Base-by-base conservation (phyloP, 2,888 invertebrate genomes). In the Oithona nana region DNA sequence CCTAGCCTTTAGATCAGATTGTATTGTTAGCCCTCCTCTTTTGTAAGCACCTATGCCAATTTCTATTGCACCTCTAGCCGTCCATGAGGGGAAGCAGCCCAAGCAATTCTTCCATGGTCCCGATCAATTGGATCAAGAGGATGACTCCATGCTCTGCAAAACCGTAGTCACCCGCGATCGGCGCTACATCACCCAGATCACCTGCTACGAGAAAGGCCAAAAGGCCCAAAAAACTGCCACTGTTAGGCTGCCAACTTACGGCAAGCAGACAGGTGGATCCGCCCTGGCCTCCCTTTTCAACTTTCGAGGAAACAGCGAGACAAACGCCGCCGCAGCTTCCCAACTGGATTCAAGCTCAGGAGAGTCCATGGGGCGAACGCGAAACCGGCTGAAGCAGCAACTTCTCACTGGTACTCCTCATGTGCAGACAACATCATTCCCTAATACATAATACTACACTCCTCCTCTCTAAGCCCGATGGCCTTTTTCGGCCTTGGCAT, bases 181-280 rank as follows among this genome's bases (percentile, higher is more conserved):
- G 61, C 66, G 66, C 52, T 68, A 65, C 65, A 66, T 68, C 63
- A 67, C 67, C 26, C 68, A 68, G 64, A 67, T 68, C 52, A 66
- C 66, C 65, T 68, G 68, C 61, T 68, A 67, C 66, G 68, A 68
- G 60, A 68, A 66, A 48, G 62, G 62, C 22, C 31, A 30, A 26
- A 48, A 54, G 22, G 30, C 20, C 28, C 59, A 61, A 24, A 22
- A 57, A 16, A 20, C 54, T 8, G 20, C 29, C 30, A 29, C 52
- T 3, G 13, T 49, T 49, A 59, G 59, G 24, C 49, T 59, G 28
- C 59, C 59, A 20, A 24, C 22, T 26, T 54, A 24, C 54, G 54
- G 54, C 13, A 54, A 24, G 22, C 54, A 54, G 26, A 39, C 39
- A n/a, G 59, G 59, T n/a, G 50, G 39, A 22, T 24, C 24, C 24